phyloP scores from a whole-genome alignment of 53 echinoderm and acorn worm species.

The Arbacia lixula region DNA sequence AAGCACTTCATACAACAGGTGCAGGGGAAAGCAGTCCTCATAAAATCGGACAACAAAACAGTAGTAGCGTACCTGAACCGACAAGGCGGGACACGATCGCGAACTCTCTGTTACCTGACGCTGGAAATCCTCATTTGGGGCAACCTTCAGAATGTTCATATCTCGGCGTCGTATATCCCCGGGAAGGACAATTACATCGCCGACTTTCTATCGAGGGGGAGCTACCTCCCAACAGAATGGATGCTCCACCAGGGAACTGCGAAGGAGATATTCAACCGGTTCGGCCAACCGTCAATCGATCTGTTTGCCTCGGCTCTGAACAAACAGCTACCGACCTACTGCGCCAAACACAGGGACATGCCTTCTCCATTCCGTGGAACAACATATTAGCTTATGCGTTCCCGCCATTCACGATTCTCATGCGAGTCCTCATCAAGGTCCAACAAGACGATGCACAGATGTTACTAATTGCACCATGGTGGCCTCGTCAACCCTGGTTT shows the following conservation, averaged over 20 bases:
- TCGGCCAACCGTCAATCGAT: constrained; percentile 42
- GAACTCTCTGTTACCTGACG: constrained; percentile 34
- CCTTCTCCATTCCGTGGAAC: constrained; percentile 42
- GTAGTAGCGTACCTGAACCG: constrained; percentile 16
- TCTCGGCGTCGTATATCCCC: constrained; percentile 2
- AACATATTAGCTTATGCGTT: constrained; percentile 32
- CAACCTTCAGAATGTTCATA: background rate
- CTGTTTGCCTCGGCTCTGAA: constrained; percentile 57
- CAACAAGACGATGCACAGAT: constrained; percentile 7
- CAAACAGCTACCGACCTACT: constrained; percentile 45
- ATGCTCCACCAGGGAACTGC: background rate
- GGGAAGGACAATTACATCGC: constrained; percentile 11
- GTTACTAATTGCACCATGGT: constrained; percentile 51
- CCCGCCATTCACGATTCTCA: constrained; percentile 1
- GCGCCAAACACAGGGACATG: constrained; percentile 37
- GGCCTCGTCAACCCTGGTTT: constrained; percentile 61
- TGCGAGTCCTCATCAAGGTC: background rate
- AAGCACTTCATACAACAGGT: background rate
- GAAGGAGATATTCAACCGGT: constrained; percentile 33
- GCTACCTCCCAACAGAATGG: constrained; percentile 46
- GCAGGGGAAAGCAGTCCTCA: background rate
- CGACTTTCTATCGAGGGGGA: constrained; percentile 24
- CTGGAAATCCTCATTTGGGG: constrained; percentile 1
- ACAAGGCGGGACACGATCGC: background rate
- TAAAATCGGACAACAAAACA: constrained; percentile 35